A percentile compares a stretch with the other conserved stretches of the same genome.
Conservation (phyloP, 1,140 invertebrate species). For the Cylas formicarius region DNA sequence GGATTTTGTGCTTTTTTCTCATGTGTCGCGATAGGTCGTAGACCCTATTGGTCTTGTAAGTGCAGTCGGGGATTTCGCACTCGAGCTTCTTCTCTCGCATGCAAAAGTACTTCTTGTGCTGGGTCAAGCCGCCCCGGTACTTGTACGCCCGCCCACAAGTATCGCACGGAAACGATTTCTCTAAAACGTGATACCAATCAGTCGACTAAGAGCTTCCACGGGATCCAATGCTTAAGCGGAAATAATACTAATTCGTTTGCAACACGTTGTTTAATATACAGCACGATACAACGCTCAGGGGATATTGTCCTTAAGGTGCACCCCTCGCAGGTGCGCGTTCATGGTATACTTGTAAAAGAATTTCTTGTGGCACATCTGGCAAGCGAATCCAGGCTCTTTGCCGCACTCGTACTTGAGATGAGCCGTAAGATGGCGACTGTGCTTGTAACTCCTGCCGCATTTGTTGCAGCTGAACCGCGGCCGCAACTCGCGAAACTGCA, state of each 20-base stretch:
- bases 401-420: constrained; percentile 47
- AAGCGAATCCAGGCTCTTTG: constrained; percentile 32
- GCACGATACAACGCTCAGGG: too few relatives aligned
- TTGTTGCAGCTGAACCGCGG: constrained; percentile 18
- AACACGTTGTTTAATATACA: too few relatives aligned
- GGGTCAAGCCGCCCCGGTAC: constrained; percentile 35
- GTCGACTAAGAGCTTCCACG: too few relatives aligned
- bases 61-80: constrained; percentile 12
- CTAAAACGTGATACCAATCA: too few relatives aligned
- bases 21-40: constrained; percentile 23
- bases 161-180: too few relatives aligned
- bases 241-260: too few relatives aligned
- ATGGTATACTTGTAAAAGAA: constrained; percentile 28
- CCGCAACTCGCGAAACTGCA: constrained; percentile 2
- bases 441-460: constrained; percentile 55
- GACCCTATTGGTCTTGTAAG: constrained; percentile 33
- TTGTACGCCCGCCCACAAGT: constrained; percentile 40
- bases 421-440: constrained; percentile 54
- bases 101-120: constrained; percentile 46
- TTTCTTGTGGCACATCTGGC: constrained; percentile 38
- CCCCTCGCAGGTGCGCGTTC: constrained; percentile 22
- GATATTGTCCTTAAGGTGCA: too few relatives aligned
- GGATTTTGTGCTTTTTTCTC: constrained; percentile 11
- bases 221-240: too few relatives aligned
- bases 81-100: constrained; percentile 47